phyloP scores from a whole-genome alignment of 2,113 vertebrate genomes.

The Pelmatolapia mariae region DNA sequence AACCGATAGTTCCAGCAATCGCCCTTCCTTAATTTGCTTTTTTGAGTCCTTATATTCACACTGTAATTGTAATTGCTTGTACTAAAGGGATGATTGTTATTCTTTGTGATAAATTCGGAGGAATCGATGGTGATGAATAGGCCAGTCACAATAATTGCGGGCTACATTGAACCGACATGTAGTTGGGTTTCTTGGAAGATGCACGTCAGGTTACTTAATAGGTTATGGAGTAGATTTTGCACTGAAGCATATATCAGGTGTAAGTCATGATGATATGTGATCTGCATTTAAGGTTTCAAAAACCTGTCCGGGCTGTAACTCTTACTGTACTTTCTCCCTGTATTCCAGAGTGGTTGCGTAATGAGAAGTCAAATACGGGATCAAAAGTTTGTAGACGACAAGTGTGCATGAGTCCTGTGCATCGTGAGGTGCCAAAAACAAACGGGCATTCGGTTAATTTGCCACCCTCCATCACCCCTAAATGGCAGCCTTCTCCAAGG shows the following conservation, averaged over 20 bases:
- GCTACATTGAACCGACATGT: not conserved
- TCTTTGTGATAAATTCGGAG: no score
- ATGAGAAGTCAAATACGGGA: constrained; percentile 43
- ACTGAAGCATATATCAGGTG: not conserved
- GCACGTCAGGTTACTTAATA: not conserved
- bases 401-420: constrained; percentile 55
- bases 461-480: constrained; percentile 17
- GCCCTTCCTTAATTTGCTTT: no score
- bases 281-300: not conserved
- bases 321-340: not conserved
- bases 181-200: not conserved
- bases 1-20: no score
- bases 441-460: constrained; percentile 68
- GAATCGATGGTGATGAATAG: rapidly evolving
- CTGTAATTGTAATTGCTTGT: no score
- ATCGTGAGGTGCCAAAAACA: constrained; percentile 66
- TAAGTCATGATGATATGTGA: not conserved
- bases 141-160: not conserved
- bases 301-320: not conserved
- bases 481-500: constrained; percentile 52
- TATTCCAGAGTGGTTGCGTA: constrained; percentile 46
- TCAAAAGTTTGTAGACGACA: constrained; percentile 71
- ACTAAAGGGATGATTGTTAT: no score
- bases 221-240: not conserved
- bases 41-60: no score